Conservation (phyloP, 2,797 vertebrate species). For the Botia kubotai region DNA sequence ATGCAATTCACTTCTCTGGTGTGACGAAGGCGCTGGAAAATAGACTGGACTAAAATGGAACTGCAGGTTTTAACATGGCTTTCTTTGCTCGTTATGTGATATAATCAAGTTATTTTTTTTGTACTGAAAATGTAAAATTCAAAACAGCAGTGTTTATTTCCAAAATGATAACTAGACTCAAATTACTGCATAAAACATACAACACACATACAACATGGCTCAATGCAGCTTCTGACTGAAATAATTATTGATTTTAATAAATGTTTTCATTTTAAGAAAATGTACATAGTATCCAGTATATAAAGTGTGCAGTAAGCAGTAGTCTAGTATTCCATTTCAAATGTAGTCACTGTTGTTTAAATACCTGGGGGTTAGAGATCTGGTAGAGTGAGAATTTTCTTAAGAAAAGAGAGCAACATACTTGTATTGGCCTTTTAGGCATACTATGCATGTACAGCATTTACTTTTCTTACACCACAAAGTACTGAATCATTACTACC, state of each 20-base stretch:
- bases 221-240: too few species aligned
- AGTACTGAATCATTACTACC: not conserved
- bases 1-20: too few species aligned
- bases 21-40: too few species aligned
- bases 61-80: too few species aligned
- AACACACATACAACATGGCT: not conserved
- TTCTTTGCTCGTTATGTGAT: too few species aligned
- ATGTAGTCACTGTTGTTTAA: not conserved
- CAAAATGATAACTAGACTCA: not conserved
- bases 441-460: not conserved
- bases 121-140: too few species aligned
- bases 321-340: not conserved
- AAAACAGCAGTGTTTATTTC: not conserved
- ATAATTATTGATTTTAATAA: too few species aligned
- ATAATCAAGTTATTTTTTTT: too few species aligned
- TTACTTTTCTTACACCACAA: not conserved
- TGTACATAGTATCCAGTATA: too few species aligned
- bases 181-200: not conserved
- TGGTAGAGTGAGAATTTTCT: slow-evolving; percentile 23
- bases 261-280: too few species aligned
- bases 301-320: not conserved
- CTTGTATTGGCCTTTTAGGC: not conserved
- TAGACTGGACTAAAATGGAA: too few species aligned
- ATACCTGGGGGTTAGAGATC: slow-evolving; percentile 33
- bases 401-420: not conserved